Percentiles rank a stretch among this genome's conserved stretches.
phyloP scores from a whole-genome alignment of 2,113 vertebrate species.

The Struthio camelus region DNA sequence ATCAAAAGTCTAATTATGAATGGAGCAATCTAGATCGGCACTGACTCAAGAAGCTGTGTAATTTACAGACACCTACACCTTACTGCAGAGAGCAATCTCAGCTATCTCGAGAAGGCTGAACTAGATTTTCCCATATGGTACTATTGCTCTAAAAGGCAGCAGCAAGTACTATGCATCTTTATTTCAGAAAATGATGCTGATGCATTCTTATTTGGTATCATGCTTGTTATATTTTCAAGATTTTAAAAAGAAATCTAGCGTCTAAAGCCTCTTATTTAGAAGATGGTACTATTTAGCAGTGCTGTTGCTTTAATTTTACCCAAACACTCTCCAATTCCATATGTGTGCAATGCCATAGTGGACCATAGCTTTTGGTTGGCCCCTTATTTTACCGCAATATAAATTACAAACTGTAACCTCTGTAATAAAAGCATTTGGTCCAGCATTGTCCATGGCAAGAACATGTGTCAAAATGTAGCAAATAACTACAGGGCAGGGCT shows the following conservation, averaged over 20 bases:
- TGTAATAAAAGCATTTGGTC: not conserved
- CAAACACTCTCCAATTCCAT: not conserved
- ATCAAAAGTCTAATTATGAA: conserved; percentile 69
- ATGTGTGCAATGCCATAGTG: not conserved
- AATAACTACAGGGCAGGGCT: not conserved
- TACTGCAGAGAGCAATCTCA: conserved; percentile 42
- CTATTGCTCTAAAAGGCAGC: conserved; percentile 34
- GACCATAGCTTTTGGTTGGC: not conserved
- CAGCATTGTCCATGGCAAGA: not conserved
- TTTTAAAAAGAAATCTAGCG: not conserved
- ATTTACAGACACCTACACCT: conserved; percentile 68
- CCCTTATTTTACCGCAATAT: not conserved
- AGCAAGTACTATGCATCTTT: not conserved
- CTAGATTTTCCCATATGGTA: conserved; percentile 46
- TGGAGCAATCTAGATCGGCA: conserved; percentile 43
- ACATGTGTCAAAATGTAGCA: not conserved
- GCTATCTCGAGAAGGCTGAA: conserved; percentile 38
- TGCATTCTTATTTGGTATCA: not conserved
- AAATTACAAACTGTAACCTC: not conserved
- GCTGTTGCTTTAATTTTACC: not conserved
- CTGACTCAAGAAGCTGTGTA: conserved; percentile 62
- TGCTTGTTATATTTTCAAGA: not conserved
- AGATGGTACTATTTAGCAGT: not conserved
- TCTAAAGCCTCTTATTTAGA: not conserved
- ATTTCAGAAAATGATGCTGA: not conserved